phyloP scores from a whole-genome alignment of 2,888 invertebrate genomes.

The Incurvaria masculella region DNA sequence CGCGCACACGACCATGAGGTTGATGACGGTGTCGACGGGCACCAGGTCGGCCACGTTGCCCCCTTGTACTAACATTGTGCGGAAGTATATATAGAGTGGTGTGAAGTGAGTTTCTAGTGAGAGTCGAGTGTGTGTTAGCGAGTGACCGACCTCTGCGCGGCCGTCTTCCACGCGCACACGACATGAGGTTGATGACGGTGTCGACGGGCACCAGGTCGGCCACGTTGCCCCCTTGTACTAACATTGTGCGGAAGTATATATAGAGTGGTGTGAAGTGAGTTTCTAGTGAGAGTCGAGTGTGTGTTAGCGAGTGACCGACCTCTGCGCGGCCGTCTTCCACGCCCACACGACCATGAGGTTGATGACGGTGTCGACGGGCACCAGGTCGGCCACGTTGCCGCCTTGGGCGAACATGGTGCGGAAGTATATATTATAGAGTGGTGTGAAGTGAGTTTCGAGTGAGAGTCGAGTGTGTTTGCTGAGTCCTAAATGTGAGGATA shows the following conservation, averaged over 20 bases:
- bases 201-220: constrained; percentile 90
- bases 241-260: constrained; percentile 84
- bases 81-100: too few relatives aligned
- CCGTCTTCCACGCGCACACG: constrained; percentile 87
- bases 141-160: constrained; percentile 21
- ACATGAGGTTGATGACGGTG: constrained; percentile 92
- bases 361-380: constrained; percentile 89
- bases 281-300: too few relatives aligned
- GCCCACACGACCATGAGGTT: constrained; percentile 91
- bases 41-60: constrained; percentile 81
- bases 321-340: constrained; percentile 68
- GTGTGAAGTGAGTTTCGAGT: too few relatives aligned
- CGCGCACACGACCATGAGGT: constrained; percentile 88
- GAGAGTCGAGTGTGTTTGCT: too few relatives aligned
- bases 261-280: too few relatives aligned
- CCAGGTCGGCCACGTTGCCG: constrained; percentile 77
- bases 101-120: too few relatives aligned
- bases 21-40: constrained; percentile 90
- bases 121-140: too few relatives aligned
- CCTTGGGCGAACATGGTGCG: constrained; percentile 85
- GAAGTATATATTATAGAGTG: too few relatives aligned
- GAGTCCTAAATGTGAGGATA: too few relatives aligned
- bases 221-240: constrained; percentile 74
- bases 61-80: constrained; percentile 83
- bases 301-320: too few relatives aligned